Base-by-base conservation (phyloP, 1,140 invertebrate species). In the Elysia chlorotica region DNA sequence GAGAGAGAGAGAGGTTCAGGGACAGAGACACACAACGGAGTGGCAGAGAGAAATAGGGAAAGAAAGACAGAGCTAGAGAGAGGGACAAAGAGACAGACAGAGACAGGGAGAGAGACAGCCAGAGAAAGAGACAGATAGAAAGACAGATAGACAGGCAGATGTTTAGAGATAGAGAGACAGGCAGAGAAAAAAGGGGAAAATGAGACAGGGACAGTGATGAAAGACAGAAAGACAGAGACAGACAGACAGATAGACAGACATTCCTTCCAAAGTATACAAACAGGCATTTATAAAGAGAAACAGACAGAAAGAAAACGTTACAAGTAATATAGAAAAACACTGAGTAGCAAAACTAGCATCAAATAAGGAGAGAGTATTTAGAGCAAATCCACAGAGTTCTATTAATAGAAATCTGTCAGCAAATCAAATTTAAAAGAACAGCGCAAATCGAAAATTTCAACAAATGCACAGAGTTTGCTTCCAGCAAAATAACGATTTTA, bases 281-380 rank as follows among this genome's bases (percentile, higher is more conserved):
- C n/a, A 61, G 57, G 35, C 21, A 65, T 21, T 14, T 19, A 35
- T 14, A 65, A 14, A 65, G 59, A 77, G 48, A 65, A 79, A 63
- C 65, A 65, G 66, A 76, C n/a, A n/a, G n/a, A n/a, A n/a, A n/a
- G n/a, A n/a, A n/a, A n/a, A n/a, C n/a, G n/a, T n/a, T n/a, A n/a
- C n/a, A n/a, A n/a, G n/a, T n/a, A n/a, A n/a, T n/a, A n/a, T n/a
- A n/a, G n/a, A n/a, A n/a, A n/a, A n/a, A n/a, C n/a, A n/a, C n/a
- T n/a, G n/a, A n/a, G n/a, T n/a, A n/a, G n/a, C n/a, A n/a, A n/a
- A n/a, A n/a, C n/a, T n/a, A n/a, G n/a, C n/a, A n/a, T n/a, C n/a
- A n/a, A n/a, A n/a, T n/a, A n/a, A n/a, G n/a, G n/a, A n/a, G n/a
- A n/a, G n/a, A n/a, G n/a, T n/a, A n/a, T n/a, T n/a, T n/a, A n/a